Evolutionary conservation across 2,888 invertebrate genomes (phyloP).

Genomic region (Athripsodes cinereus): DNA sequence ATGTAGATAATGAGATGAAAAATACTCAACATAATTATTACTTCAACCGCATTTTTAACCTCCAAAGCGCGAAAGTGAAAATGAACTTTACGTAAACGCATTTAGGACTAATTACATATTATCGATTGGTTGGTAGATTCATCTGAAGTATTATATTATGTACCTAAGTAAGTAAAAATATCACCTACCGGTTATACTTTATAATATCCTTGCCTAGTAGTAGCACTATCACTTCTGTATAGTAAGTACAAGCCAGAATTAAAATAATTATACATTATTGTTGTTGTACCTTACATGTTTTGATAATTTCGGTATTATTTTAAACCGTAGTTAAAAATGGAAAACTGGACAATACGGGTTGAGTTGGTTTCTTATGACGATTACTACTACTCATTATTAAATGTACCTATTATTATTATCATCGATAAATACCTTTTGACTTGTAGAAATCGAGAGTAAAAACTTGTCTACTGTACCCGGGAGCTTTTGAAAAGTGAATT

Average conservation of each 20-base stretch:
- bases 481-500: conserved; percentile 1
- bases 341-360: not conserved
- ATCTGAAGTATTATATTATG: not conserved
- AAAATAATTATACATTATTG: not conserved
- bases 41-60: not conserved
- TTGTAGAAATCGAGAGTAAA: conserved; percentile 1
- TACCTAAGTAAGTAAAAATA: too few species aligned
- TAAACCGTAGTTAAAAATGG: not conserved
- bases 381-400: too few species aligned
- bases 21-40: not conserved
- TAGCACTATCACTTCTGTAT: not conserved
- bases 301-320: not conserved
- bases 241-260: not conserved
- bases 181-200: too few species aligned
- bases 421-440: not conserved
- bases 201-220: not conserved
- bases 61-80: not conserved
- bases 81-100: not conserved
- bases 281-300: not conserved
- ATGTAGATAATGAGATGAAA: too few species aligned
- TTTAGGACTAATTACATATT: not conserved
- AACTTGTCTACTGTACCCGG: not conserved
- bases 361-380: not conserved
- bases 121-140: not conserved
- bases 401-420: too few species aligned